Conservation (phyloP, 2,113 vertebrate genomes). For the Eulacestoma nigropectus region DNA sequence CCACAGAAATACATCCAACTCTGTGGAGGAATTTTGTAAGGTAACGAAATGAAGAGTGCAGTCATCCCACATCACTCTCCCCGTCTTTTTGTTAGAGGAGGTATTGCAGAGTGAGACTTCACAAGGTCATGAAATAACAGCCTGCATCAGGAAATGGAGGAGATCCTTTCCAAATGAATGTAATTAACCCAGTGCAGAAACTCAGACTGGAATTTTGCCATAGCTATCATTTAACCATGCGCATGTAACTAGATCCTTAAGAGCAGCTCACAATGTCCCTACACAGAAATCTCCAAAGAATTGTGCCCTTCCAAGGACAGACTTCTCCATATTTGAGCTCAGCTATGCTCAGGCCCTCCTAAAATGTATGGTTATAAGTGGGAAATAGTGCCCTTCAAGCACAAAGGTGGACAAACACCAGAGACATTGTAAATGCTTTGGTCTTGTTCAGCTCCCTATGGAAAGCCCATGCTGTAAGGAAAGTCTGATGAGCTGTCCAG, state of each 20-base stretch:
- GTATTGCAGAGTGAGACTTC: background rate
- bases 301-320: background rate
- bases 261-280: background rate
- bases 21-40: background rate
- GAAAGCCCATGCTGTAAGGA: background rate
- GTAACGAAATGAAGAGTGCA: background rate
- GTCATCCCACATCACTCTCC: background rate
- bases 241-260: background rate
- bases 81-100: background rate
- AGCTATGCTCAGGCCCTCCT: background rate
- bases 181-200: constrained; percentile 25
- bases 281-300: background rate
- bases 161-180: constrained; percentile 8
- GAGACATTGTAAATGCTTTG: background rate
- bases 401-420: background rate
- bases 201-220: background rate
- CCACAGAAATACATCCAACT: background rate
- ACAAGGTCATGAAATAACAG: constrained; percentile 22
- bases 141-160: background rate
- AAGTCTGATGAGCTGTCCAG: background rate
- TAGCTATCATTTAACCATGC: background rate
- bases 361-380: background rate
- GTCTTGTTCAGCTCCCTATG: background rate
- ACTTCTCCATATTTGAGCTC: background rate
- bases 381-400: background rate